phyloP scores from a whole-genome alignment of 2,797 vertebrate genomes.

The Alca torda region DNA sequence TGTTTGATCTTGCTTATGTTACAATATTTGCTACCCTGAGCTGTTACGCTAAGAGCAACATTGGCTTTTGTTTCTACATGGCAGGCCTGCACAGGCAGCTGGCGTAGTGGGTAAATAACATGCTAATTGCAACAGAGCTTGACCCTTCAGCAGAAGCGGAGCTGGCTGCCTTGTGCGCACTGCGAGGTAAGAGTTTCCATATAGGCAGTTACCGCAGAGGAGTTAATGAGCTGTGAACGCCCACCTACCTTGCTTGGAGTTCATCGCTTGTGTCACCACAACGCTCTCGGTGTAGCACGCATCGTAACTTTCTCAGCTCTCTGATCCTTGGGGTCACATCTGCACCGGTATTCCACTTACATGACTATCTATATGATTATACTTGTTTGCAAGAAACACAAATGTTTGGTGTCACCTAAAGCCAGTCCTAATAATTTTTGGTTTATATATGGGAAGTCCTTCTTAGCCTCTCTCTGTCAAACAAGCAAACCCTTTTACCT shows the following conservation, averaged over 20 bases:
- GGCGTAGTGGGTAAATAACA: neutral
- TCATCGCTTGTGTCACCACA: neutral
- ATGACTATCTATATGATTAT: neutral
- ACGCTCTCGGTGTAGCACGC: accelerated
- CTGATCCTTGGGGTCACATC: neutral
- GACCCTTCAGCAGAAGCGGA: neutral
- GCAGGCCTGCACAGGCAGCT: slow-evolving; percentile 35
- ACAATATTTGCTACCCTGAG: neutral
- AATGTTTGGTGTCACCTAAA: neutral
- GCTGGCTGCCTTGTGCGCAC: neutral
- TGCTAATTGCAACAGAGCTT: neutral
- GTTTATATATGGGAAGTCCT: neutral
- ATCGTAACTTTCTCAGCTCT: neutral
- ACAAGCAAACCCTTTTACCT: neutral
- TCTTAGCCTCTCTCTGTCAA: neutral
- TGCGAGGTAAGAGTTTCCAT: slow-evolving; percentile 42
- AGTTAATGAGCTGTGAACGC: slow-evolving; percentile 38
- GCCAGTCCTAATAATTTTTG: neutral
- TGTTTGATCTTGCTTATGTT: slow-evolving; percentile 4
- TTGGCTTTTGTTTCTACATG: neutral
- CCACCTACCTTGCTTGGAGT: neutral
- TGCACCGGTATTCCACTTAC: accelerated
- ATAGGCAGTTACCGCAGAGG: neutral
- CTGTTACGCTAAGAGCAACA: neutral
- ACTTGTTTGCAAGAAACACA: neutral